Evolutionary conservation across 2,797 vertebrate genomes (phyloP).

Genomic region (Schizopygopsis pylzovi): DNA sequence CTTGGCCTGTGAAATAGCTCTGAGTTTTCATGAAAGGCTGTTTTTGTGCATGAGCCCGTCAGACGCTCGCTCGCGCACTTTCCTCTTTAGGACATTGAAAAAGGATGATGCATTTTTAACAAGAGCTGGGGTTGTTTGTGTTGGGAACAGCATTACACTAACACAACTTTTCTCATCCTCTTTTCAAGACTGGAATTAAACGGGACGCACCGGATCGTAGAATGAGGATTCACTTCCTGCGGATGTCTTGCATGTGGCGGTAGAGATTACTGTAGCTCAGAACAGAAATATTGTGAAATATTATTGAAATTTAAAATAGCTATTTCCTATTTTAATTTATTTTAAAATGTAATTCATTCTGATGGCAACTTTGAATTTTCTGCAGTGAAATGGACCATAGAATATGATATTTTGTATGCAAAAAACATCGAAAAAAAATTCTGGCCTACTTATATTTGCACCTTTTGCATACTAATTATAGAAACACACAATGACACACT

Average conservation of each 20-base stretch:
- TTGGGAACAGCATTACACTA: slow-evolving; percentile 63
- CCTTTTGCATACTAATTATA: neutral
- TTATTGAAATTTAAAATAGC: neutral
- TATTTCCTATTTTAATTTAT: neutral
- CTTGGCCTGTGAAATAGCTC: slow-evolving; percentile 45
- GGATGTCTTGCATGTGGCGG: neutral
- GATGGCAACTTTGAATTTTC: neutral
- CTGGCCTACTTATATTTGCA: slow-evolving; percentile 2
- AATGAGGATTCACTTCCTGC: slow-evolving; percentile 13
- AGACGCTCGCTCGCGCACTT: slow-evolving; percentile 31
- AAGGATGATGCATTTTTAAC: slow-evolving; percentile 73
- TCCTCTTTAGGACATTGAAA: slow-evolving; percentile 68
- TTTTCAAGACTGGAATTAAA: slow-evolving; percentile 30
- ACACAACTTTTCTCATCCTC: slow-evolving; percentile 48
- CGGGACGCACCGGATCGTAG: neutral
- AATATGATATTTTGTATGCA: neutral
- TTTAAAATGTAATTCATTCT: neutral
- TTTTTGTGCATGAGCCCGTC: slow-evolving; percentile 16
- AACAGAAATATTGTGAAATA: neutral
- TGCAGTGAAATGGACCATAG: neutral
- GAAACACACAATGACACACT: slow-evolving; percentile 3
- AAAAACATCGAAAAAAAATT: neutral
- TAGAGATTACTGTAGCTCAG: neutral
- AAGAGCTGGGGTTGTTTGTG: slow-evolving; percentile 63
- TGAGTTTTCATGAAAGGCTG: slow-evolving; percentile 47